phyloP scores from a whole-genome alignment of 1,140 invertebrate species.

The Thalassaphorura encarpata region DNA sequence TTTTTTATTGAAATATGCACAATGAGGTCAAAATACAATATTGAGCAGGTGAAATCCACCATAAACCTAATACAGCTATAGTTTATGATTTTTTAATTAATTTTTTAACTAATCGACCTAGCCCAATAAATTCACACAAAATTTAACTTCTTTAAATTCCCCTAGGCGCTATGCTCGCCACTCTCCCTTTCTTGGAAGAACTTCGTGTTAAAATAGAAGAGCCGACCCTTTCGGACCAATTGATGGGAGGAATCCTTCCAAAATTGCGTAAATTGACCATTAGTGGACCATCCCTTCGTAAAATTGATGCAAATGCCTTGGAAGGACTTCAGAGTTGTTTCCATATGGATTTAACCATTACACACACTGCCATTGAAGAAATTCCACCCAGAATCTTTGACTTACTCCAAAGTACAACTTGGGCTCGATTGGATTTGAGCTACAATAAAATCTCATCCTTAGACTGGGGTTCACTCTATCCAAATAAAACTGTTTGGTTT shows the following conservation, averaged over 20 bases:
- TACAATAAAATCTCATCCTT: slow-evolving; percentile 68
- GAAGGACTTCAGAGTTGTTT: slow-evolving; percentile 41
- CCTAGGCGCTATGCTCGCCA: slow-evolving; percentile 40
- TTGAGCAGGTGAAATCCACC: neutral
- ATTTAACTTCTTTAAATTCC: too few species aligned
- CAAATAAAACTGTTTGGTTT: slow-evolving; percentile 70
- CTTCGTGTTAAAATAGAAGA: slow-evolving; percentile 61
- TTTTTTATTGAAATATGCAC: neutral
- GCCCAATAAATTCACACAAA: neutral
- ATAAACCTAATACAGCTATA: neutral
- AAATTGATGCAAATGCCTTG: slow-evolving; percentile 60
- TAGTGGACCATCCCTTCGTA: slow-evolving; percentile 49
- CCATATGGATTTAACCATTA: slow-evolving; percentile 62
- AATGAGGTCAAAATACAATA: too few species aligned
- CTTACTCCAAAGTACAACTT: slow-evolving; percentile 60
- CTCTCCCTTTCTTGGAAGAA: slow-evolving; percentile 47
- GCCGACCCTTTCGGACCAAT: slow-evolving; percentile 53
- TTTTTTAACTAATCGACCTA: neutral
- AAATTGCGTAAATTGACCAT: slow-evolving; percentile 70
- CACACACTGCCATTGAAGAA: slow-evolving; percentile 59
- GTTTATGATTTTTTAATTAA: neutral
- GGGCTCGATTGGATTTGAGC: slow-evolving; percentile 68
- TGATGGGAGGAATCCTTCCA: slow-evolving; percentile 57
- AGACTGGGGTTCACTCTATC: slow-evolving; percentile 70
- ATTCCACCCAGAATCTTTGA: slow-evolving; percentile 66